Conservation (phyloP, 2,113 vertebrate species). For the Solea solea region DNA sequence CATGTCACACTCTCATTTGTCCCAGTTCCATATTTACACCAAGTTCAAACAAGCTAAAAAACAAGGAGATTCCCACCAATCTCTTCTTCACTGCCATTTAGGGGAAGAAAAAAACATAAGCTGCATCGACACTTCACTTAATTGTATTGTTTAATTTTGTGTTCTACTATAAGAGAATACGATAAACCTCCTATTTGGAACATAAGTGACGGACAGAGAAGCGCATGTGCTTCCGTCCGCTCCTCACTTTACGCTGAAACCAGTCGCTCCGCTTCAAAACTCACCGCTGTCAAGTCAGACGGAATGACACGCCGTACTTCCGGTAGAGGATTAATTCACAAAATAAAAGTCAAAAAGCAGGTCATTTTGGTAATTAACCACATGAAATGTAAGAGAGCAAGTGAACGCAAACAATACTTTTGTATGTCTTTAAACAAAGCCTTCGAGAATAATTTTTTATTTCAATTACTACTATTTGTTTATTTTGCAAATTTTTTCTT, state of each 20-base stretch:
- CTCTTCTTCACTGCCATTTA: slow-evolving; percentile 11
- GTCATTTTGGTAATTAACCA: neutral
- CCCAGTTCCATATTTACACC: slow-evolving; percentile 66
- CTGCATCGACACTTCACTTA: no score
- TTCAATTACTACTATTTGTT: no score
- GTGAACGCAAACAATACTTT: no score
- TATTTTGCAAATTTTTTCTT: no score
- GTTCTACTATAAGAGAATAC: no score
- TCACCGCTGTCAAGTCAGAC: neutral
- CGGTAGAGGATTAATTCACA: neutral
- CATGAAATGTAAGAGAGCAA: no score
- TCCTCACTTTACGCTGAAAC: slow-evolving; percentile 20
- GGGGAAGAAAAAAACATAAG: neutral
- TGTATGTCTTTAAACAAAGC: no score
- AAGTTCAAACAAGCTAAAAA: slow-evolving; percentile 41
- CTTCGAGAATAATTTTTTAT: no score
- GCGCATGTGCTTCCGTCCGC: neutral
- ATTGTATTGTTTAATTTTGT: no score
- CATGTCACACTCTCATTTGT: slow-evolving; percentile 62
- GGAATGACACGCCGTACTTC: rapidly evolving
- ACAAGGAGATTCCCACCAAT: neutral
- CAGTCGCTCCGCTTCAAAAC: slow-evolving; percentile 28
- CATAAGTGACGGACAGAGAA: no score
- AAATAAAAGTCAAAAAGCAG: slow-evolving; percentile 26
- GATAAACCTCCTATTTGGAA: no score